Conservation (phyloP, 2,113 vertebrate species). For the Ammodramus savannarum region DNA sequence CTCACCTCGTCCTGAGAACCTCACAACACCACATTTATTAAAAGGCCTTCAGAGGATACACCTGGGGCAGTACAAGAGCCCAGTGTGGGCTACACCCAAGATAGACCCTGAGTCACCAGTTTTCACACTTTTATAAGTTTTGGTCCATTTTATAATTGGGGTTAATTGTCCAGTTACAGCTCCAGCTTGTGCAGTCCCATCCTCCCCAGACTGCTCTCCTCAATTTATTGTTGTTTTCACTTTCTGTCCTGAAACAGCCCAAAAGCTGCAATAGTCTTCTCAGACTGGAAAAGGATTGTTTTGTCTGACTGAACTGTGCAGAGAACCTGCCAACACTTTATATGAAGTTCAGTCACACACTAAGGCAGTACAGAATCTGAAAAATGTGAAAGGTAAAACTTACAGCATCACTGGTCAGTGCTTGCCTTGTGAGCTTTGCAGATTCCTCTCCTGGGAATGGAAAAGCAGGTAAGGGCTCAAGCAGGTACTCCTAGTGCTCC, state of each 20-base stretch:
- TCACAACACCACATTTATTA: neutral
- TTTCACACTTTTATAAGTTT: neutral
- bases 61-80: neutral
- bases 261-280: neutral
- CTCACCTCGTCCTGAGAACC: no score
- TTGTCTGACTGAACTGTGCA: neutral
- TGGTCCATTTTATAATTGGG: neutral
- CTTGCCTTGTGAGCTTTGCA: neutral
- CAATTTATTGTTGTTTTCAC: neutral
- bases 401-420: neutral
- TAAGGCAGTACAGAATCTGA: neutral
- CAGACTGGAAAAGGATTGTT: neutral
- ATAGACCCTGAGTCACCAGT: rapidly evolving
- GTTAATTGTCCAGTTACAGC: neutral
- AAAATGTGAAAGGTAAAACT: neutral
- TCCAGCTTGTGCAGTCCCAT: neutral
- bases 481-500: neutral
- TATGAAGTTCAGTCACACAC: neutral
- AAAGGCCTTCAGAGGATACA: neutral
- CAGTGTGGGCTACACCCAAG: neutral
- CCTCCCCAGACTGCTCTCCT: neutral
- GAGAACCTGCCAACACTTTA: neutral
- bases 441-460: neutral
- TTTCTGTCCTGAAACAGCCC: neutral
- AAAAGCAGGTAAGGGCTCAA: neutral